phyloP scores from a whole-genome alignment of 92 coral and sea anemone genomes.

The Epizoanthus illoricatus region DNA sequence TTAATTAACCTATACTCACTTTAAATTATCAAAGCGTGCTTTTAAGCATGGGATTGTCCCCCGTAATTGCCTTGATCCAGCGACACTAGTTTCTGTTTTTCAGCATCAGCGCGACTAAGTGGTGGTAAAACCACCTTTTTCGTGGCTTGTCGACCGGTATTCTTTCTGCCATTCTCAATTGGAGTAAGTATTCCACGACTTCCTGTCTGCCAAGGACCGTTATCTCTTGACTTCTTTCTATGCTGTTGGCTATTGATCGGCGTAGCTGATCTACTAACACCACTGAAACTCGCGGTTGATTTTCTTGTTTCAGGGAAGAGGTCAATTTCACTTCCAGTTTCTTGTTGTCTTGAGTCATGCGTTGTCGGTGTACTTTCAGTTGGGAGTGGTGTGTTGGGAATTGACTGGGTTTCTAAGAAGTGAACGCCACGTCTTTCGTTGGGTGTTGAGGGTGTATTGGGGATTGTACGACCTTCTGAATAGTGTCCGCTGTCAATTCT shows the following conservation, averaged over 20 bases:
- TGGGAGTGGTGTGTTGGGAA: neutral
- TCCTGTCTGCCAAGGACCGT: neutral
- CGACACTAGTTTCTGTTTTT: neutral
- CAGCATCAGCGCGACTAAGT: neutral
- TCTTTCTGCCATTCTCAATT: neutral
- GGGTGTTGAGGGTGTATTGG: slow-evolving; percentile 13
- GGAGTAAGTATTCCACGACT: slow-evolving; percentile 15
- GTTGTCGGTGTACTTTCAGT: neutral
- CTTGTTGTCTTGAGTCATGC: neutral
- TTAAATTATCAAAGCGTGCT: no score
- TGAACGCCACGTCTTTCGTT: slow-evolving; percentile 21
- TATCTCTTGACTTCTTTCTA: neutral
- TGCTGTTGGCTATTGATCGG: neutral
- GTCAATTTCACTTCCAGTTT: no score
- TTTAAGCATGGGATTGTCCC: neutral
- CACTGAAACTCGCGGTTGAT: neutral
- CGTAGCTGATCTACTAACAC: slow-evolving; percentile 4
- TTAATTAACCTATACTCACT: no score
- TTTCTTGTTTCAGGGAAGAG: neutral
- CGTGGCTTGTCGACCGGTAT: neutral
- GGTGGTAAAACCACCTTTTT: neutral
- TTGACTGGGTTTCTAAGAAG: slow-evolving; percentile 1
- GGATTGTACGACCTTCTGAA: slow-evolving; percentile 22
- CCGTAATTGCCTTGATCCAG: neutral
- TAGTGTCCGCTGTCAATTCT: slow-evolving; percentile 34